Evolutionary conservation across 1,140 invertebrate species (phyloP).

Genomic region (Megathymus violae): DNA sequence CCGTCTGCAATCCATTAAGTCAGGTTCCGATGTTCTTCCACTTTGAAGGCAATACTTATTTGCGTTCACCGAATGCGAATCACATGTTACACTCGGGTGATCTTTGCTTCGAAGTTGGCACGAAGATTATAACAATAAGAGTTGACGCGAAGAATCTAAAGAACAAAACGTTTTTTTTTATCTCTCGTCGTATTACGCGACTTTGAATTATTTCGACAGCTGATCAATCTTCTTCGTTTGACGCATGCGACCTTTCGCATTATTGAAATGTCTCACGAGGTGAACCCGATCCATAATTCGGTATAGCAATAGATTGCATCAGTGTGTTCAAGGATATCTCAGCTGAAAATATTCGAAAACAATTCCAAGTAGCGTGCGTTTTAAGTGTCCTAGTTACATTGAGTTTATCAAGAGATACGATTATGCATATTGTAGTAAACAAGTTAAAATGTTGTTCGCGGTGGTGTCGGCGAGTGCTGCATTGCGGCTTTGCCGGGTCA

Average conservation of each 20-base stretch:
- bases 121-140: constrained; percentile 24
- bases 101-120: constrained; percentile 27
- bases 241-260: constrained; percentile 51
- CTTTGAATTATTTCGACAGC: constrained; percentile 31
- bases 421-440: constrained; percentile 51
- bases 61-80: constrained; percentile 39
- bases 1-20: constrained; percentile 54
- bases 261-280: constrained; percentile 54
- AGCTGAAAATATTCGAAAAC: constrained; percentile 35
- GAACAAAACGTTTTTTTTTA: constrained; percentile 17
- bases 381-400: constrained; percentile 17
- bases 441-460: constrained; percentile 50
- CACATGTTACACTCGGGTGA: constrained; percentile 36
- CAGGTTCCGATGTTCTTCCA: constrained; percentile 40
- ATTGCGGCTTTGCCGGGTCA: constrained; percentile 67
- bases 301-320: constrained; percentile 54
- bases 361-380: constrained; percentile 23
- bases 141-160: constrained; percentile 19
- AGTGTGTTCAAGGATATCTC: constrained; percentile 33
- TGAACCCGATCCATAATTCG: constrained; percentile 53
- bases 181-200: constrained; percentile 21
- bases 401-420: constrained; percentile 46
- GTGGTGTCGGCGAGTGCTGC: constrained; percentile 64
- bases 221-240: constrained; percentile 38
- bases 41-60: constrained; percentile 42